A percentile compares a stretch with the other conserved stretches of the same genome.
Conservation (phyloP, 2,797 vertebrate species). For the Salarias fasciatus region DNA sequence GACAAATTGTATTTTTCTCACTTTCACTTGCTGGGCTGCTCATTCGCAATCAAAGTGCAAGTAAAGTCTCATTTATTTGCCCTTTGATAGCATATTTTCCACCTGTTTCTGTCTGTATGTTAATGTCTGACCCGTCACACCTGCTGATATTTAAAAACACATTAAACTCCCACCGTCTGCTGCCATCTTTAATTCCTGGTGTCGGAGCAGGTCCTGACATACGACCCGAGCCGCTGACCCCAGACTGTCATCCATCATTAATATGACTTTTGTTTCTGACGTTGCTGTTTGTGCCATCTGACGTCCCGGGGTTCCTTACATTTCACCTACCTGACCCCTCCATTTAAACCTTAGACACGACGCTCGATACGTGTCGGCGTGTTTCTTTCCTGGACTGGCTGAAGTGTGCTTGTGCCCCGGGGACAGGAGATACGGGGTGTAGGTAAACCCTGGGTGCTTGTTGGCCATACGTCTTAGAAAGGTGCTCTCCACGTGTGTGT, state of each 20-base stretch:
- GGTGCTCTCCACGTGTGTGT: conserved; percentile 30
- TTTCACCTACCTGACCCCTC: conserved; percentile 61
- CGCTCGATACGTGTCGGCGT: background rate
- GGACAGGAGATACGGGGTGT: conserved; percentile 5
- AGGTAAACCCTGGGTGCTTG: conserved; percentile 26
- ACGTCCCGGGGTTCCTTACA: conserved; percentile 62
- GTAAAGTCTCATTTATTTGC: too few relatives aligned
- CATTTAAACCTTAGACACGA: conserved; percentile 45
- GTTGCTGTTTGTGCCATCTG: conserved; percentile 54
- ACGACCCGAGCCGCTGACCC: conserved; percentile 55
- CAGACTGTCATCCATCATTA: conserved; percentile 72
- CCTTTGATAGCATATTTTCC: background rate
- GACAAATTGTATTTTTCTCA: too few relatives aligned
- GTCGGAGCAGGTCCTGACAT: conserved; percentile 41
- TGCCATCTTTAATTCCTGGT: conserved; percentile 19
- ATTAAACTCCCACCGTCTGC: conserved; percentile 10
- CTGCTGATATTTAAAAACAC: background rate
- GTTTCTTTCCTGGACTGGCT: conserved; percentile 15
- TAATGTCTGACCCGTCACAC: conserved; percentile 6
- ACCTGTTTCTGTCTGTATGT: background rate
- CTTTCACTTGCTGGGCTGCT: too few relatives aligned
- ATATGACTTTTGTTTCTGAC: conserved; percentile 71
- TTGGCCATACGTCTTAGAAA: conserved; percentile 35
- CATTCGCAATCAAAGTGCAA: too few relatives aligned
- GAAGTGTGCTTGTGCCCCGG: conserved; percentile 8